Conservation (phyloP, 1,140 invertebrate species). For the Diprion similis region DNA sequence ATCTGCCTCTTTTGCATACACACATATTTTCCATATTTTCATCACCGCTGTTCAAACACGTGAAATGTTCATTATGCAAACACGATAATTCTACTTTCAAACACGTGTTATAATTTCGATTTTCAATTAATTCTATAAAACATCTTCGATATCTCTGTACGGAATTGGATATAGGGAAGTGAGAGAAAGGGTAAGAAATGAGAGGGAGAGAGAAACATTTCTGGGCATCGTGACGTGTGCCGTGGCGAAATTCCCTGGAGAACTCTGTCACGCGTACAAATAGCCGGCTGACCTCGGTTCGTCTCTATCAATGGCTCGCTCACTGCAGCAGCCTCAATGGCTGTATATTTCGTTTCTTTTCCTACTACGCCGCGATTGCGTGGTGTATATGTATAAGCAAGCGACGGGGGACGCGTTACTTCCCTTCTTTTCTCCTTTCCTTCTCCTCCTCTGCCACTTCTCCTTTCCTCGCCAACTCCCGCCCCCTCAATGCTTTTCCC, state of each 20-base stretch:
- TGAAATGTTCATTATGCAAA: too few species aligned
- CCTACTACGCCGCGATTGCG: not conserved
- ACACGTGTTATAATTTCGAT: too few species aligned
- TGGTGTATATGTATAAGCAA: not conserved
- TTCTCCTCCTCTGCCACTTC: not conserved
- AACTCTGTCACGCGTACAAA: constrained; percentile 61
- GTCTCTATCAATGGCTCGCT: constrained; percentile 59
- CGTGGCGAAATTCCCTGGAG: constrained; percentile 52
- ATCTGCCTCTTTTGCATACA: too few species aligned
- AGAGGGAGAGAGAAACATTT: not conserved
- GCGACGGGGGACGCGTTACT: not conserved
- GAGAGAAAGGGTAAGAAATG: not conserved
- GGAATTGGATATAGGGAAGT: not conserved
- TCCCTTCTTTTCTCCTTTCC: not conserved
- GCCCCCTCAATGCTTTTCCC: not conserved
- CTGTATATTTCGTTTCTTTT: constrained; percentile 28
- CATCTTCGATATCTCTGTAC: too few species aligned
- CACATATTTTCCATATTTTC: too few species aligned
- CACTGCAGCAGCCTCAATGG: constrained; percentile 49
- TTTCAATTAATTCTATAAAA: too few species aligned
- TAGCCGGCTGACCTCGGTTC: constrained; percentile 59
- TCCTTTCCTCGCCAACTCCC: not conserved
- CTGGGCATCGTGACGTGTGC: constrained; percentile 26
- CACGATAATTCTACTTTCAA: too few species aligned
- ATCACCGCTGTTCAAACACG: too few species aligned